Evolutionary conservation across 2,888 invertebrate species (phyloP).

Genomic region (Agrochola lychnidis): DNA sequence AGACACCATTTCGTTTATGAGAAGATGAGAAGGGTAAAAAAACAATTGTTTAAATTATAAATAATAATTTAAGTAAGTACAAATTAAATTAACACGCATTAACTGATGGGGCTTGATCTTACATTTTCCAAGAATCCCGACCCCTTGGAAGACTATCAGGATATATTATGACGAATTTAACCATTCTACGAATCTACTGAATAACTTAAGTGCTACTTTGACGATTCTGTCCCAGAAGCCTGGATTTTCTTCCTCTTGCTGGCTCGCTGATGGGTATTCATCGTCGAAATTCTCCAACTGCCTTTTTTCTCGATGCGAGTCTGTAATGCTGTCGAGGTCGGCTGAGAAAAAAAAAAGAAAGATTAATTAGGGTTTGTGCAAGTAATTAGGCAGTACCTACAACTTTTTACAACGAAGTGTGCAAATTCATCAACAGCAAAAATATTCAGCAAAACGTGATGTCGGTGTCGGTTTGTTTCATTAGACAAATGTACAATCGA

Average conservation of each 20-base stretch:
- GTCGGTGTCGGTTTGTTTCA: not conserved
- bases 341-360: constrained; percentile 56
- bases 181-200: constrained; percentile 87
- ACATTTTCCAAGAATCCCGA: not conserved
- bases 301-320: constrained; percentile 71
- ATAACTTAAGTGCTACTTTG: constrained; percentile 85
- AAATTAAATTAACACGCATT: constrained; percentile 5
- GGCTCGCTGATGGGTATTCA: constrained; percentile 76
- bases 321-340: constrained; percentile 58
- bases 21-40: constrained; percentile 8
- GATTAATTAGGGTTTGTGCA: not conserved
- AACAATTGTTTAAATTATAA: constrained; percentile 11
- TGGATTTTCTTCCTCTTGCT: constrained; percentile 81
- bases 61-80: constrained; percentile 31
- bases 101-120: not conserved
- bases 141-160: not conserved
- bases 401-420: not conserved
- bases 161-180: constrained; percentile 77
- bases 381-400: not conserved
- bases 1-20: not conserved
- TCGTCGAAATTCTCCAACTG: constrained; percentile 84
- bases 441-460: not conserved
- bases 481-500: too few relatives aligned
- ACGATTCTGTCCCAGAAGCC: constrained; percentile 87
- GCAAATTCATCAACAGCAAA: not conserved